These are phyloP conservation scores for Eupeodes luniger DNA, from an alignment of 2,888 invertebrate genomes.

Conservation along the genomic window DNA sequence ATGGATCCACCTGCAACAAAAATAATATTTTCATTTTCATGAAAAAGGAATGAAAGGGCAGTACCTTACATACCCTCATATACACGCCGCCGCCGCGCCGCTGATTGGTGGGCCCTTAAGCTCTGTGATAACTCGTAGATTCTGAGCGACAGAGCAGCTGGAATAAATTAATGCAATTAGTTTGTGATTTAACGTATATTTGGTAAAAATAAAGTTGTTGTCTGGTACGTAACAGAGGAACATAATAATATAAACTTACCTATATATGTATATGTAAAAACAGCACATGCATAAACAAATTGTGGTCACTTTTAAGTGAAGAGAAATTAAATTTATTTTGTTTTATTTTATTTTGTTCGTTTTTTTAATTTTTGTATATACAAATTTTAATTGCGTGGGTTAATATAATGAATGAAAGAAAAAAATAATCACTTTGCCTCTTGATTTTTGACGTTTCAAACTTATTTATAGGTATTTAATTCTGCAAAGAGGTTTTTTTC, in stretches of 20 bases:
- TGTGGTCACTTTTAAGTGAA: slow-evolving; percentile 65
- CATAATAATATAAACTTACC: too few species aligned
- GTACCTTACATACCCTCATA: too few species aligned
- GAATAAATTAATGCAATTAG: slow-evolving; percentile 70
- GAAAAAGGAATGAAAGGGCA: neutral
- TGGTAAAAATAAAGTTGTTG: slow-evolving; percentile 30
- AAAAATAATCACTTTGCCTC: neutral
- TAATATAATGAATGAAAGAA: slow-evolving; percentile 45
- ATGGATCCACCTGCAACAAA: slow-evolving; percentile 47
- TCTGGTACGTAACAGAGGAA: neutral
- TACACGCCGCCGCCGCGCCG: too few species aligned
- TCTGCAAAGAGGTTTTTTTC: too few species aligned
- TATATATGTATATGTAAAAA: too few species aligned
- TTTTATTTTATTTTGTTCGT: too few species aligned
- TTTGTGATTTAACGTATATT: slow-evolving; percentile 68
- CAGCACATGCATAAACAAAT: slow-evolving; percentile 37
- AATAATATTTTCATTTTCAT: slow-evolving; percentile 40
- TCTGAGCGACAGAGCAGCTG: slow-evolving; percentile 39
- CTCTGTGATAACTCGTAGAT: slow-evolving; percentile 26
- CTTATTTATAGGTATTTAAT: too few species aligned
- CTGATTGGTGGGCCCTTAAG: slow-evolving; percentile 44
- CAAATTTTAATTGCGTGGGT: slow-evolving; percentile 50
- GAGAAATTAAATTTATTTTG: slow-evolving; percentile 46
- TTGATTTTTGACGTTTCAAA: neutral
- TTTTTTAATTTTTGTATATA: neutral